Percentiles rank a stretch among this genome's conserved stretches.
These are phyloP conservation scores for Micoletzkya japonica DNA, from an alignment of 2,888 invertebrate species.

Conservation along the genomic window DNA sequence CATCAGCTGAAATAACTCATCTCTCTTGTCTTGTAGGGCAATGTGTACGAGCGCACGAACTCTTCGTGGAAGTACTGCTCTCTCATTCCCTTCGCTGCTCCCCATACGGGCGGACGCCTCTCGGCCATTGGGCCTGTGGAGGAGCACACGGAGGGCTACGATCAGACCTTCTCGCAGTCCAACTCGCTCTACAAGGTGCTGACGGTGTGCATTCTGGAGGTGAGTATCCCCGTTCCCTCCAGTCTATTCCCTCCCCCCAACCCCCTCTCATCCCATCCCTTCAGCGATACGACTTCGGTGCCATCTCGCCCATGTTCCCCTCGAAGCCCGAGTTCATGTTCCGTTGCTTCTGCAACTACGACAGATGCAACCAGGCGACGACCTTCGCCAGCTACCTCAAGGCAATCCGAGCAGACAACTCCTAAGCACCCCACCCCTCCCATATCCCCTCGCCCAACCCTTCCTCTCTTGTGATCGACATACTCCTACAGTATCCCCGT, in stretches of 20 bases:
- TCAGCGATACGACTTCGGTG: slow-evolving; percentile 45
- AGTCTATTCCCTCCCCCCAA: too few relatives aligned
- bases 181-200: slow-evolving; percentile 41
- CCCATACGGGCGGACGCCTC: neutral
- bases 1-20: neutral
- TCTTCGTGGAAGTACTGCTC: slow-evolving; percentile 39
- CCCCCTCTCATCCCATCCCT: slow-evolving; percentile 12
- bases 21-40: slow-evolving; percentile 31
- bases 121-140: slow-evolving; percentile 34
- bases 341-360: slow-evolving; percentile 55
- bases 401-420: neutral
- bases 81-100: slow-evolving; percentile 33
- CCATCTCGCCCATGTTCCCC: slow-evolving; percentile 31
- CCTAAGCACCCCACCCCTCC: neutral
- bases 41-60: slow-evolving; percentile 34
- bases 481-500: neutral
- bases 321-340: slow-evolving; percentile 43
- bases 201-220: slow-evolving; percentile 52
- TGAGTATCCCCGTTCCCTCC: slow-evolving; percentile 11
- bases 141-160: slow-evolving; percentile 39
- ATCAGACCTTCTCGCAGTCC: slow-evolving; percentile 38
- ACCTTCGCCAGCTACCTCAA: slow-evolving; percentile 30
- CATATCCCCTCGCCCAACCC: neutral
- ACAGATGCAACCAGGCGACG: slow-evolving; percentile 41
- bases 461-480: neutral